These are phyloP conservation scores for Maccullochella peelii DNA, from an alignment of 2,113 vertebrate genomes.

Conservation along the genomic window DNA sequence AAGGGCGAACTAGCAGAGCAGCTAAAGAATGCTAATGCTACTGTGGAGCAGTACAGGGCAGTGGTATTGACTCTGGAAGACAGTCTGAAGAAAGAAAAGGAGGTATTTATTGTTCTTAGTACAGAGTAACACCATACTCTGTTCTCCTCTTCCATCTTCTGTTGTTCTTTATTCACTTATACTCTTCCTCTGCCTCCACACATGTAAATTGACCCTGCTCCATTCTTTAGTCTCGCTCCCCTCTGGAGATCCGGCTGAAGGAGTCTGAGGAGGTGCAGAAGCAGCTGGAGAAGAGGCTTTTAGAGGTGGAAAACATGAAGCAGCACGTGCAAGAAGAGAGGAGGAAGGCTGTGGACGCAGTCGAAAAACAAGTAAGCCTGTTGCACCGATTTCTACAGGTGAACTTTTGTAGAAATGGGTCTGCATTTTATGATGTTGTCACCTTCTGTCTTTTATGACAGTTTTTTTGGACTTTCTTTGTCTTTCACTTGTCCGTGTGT, in stretches of 20 bases:
- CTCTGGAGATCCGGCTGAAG: slow-evolving; percentile 90
- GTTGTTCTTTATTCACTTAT: neutral
- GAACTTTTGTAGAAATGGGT: neutral
- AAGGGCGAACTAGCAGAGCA: slow-evolving; percentile 90
- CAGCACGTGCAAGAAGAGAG: slow-evolving; percentile 91
- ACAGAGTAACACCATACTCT: too few species aligned
- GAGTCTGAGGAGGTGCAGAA: slow-evolving; percentile 91
- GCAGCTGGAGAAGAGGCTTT: slow-evolving; percentile 91
- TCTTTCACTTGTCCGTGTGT: too few species aligned
- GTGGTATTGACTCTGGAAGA: slow-evolving; percentile 95
- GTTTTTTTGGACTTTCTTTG: neutral
- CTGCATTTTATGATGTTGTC: neutral
- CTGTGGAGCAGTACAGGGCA: slow-evolving; percentile 92
- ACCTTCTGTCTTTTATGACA: neutral
- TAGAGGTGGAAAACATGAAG: slow-evolving; percentile 92
- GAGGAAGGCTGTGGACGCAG: slow-evolving; percentile 88
- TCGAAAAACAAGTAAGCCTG: slow-evolving; percentile 90
- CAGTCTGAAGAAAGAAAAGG: slow-evolving; percentile 95
- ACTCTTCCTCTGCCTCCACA: neutral
- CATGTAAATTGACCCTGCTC: neutral
- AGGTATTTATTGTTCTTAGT: slow-evolving; percentile 78
- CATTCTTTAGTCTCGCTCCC: slow-evolving; percentile 71
- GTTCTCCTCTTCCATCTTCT: neutral
- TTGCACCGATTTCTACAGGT: neutral
- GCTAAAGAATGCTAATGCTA: slow-evolving; percentile 89